Base-by-base conservation (phyloP, 1,140 invertebrate species). In the Drosophila busckii region DNA sequence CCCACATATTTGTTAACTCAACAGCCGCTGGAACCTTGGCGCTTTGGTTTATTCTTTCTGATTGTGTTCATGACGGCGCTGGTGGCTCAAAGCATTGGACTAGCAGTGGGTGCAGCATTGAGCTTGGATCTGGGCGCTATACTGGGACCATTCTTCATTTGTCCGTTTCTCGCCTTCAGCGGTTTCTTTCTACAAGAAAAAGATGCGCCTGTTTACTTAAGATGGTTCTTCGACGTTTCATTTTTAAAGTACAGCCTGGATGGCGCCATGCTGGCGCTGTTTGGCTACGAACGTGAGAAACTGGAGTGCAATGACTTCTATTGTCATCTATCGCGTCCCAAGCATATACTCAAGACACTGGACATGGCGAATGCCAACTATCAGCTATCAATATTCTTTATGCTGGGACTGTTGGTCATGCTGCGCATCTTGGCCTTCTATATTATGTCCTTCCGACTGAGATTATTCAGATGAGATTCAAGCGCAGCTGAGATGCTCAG, bases 181-280 rank as follows among this genome's bases (percentile, higher is more conserved):
- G 96, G 96, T 9, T 97, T 97, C 88, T 97, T 98, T 76, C 92
- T 98, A 1, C 93, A 92, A 63, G 90, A 95, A 49, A 91, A 91
- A 46, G 95, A 96, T 66, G 94, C 96, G 2, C 96, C 95, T 8
- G 84, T 87, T 0, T 93, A 92, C 63, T 88, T 96, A 37, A 91
- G 92, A 34, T 97, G 95, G 95, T 63, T 98, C 2, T 96, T 97
- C 65, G 94, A 97, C 69, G 88, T 94, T 8, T 97, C 95, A 0
- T 98, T 93, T 71, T 75, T 93, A 0, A 94, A 93, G 65, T 93
- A 94, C 62, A 93, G 91, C n/a, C 89, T 94, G 3, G 93, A 93
- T 62, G 93, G 92, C n/a, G 84, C 94, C 12, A 88, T 91, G 34
- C 70, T 91, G 26, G 88, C 89, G 9, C 88, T 92, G 41, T 90